These are phyloP conservation scores for Troglohyphantes excavatus DNA, from an alignment of 2,888 invertebrate species.

Conservation along the genomic window DNA sequence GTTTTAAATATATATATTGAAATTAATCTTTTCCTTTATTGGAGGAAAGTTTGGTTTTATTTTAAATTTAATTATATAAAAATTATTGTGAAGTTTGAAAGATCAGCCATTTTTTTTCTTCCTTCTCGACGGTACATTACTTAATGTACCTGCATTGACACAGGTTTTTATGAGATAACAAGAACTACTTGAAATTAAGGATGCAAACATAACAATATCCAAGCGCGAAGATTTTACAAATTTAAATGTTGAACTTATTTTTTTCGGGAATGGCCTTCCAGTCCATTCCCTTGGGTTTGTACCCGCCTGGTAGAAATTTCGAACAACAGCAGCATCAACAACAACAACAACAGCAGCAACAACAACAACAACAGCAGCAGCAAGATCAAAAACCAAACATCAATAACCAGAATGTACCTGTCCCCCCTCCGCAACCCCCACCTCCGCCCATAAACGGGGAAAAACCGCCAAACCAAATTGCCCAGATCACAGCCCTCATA, in stretches of 20 bases:
- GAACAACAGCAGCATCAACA: neutral
- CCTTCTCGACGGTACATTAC: too few relatives aligned
- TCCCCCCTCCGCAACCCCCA: slow-evolving; percentile 34
- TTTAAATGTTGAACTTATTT: slow-evolving; percentile 76
- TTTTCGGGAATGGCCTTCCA: slow-evolving; percentile 76
- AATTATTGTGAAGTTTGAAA: too few relatives aligned
- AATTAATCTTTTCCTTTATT: too few relatives aligned
- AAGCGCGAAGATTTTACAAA: slow-evolving; percentile 36
- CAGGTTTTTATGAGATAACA: too few relatives aligned
- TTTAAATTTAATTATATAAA: too few relatives aligned
- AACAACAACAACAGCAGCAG: slow-evolving; percentile 34
- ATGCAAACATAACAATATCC: slow-evolving; percentile 27
- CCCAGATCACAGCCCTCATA: slow-evolving; percentile 21
- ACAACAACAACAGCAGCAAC: neutral
- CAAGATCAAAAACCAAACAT: slow-evolving; percentile 67
- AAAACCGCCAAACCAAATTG: slow-evolving; percentile 1
- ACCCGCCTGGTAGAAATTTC: slow-evolving; percentile 72
- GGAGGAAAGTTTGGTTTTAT: too few relatives aligned
- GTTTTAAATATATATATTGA: too few relatives aligned
- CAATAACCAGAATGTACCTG: slow-evolving; percentile 57
- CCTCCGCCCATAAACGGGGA: slow-evolving; percentile 64
- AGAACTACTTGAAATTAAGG: neutral
- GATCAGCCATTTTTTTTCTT: too few relatives aligned
- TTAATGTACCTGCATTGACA: too few relatives aligned
- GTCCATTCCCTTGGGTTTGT: slow-evolving; percentile 76